Conservation (phyloP, 2,113 vertebrate species). For the Phylloscopus trochiloides region DNA sequence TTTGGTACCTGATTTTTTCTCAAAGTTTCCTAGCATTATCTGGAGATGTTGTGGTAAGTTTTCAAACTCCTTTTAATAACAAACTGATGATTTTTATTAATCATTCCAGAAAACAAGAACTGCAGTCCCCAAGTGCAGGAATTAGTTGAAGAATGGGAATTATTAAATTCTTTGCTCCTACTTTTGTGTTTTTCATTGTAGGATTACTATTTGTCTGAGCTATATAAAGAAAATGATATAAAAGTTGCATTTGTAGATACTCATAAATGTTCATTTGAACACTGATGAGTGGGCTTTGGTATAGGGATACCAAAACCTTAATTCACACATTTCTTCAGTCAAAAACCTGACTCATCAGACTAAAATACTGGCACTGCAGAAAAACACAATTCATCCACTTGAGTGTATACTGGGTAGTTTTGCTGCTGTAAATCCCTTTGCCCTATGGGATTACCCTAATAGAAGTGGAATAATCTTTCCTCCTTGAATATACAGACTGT, state of each 20-base stretch:
- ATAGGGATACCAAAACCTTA: not conserved
- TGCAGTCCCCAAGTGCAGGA: fast-evolving
- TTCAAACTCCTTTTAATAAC: not conserved
- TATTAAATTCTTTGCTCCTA: not conserved
- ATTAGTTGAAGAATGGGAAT: not conserved
- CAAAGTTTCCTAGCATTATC: not conserved
- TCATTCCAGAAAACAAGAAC: not conserved
- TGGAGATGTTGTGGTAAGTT: not conserved
- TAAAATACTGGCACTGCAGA: not conserved
- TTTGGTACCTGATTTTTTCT: not conserved
- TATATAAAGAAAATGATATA: not conserved
- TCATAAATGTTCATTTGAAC: not conserved
- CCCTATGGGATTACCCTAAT: not conserved
- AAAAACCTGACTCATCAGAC: not conserved
- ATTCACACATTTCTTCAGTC: not conserved
- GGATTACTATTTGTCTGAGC: not conserved
- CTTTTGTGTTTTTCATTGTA: not conserved
- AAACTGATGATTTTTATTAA: not conserved
- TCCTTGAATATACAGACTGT: not conserved
- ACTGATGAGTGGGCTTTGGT: not conserved
- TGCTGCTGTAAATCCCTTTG: not conserved
- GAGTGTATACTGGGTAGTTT: not conserved
- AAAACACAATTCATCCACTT: not conserved
- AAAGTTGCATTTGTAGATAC: not conserved
- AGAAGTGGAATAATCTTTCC: not conserved